Evolutionary conservation across 2,888 invertebrate genomes (phyloP), one percentile per base, ranked within the genome.

Genomic region (Pterobdella sp.): DNA sequence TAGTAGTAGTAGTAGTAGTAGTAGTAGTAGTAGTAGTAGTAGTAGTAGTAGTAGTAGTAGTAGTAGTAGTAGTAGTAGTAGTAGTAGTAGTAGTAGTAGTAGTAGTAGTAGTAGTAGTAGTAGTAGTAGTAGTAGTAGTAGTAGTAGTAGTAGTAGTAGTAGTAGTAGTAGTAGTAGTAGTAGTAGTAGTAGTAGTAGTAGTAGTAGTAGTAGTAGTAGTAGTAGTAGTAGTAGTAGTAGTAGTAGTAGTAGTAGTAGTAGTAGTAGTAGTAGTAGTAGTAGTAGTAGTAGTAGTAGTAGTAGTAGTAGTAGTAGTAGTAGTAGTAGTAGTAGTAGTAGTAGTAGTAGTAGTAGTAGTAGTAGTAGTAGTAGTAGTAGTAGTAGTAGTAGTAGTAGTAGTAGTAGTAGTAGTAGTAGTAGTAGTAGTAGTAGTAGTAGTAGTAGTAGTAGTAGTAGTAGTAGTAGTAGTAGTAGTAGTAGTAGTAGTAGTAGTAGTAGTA

Each of bases 11-110:
- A 72, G 72, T 72, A 72, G 72, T 72, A 72, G 72, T 72, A 72
- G 72, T 72, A 72, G 72, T 72, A 72, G 72, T 69, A 72, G 72
- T 72, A 72, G 72, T 69, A 72, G 72, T 72, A 72, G 72, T 72
- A 72, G 72, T 72, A 67, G 67, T 32, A 67, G 67, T 67, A 67
- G 67, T 67, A 67, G 67, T 67, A 67, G 67, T 67, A 67, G 64
- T 7, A 7, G 31, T 64, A 72, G 72, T 72, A 72, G 67, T 72
- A 72, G 72, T 72, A 72, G 72, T 72, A 72, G 72, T 72, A 72
- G 72, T 72, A 72, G 72, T 72, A 72, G 72, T 69, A 72, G 72
- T 72, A 72, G 72, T 69, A 72, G 72, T 72, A 72, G 72, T 72
- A 72, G 72, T 72, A 67, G 67, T 32, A 67, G 67, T 67, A 67